Conservation (phyloP, 2,113 vertebrate genomes). For the Struthio camelus region DNA sequence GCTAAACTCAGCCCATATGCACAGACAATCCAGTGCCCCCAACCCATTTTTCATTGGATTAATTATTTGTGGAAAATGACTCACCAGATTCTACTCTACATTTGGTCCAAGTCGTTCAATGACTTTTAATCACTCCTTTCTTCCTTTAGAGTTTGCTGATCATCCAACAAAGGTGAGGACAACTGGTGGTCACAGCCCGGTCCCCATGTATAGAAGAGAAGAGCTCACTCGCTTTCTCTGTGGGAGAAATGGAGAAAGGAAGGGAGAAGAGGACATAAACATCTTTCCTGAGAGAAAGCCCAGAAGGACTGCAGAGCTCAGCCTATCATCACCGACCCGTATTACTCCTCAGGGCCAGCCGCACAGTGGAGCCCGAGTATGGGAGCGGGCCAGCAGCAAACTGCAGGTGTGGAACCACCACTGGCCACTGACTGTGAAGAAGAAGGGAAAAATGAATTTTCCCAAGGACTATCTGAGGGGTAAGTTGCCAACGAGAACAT, state of each 20-base stretch:
- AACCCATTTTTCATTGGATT: not conserved
- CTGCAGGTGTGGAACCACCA: not conserved
- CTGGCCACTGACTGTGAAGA: not conserved
- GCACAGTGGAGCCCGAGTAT: fast-evolving
- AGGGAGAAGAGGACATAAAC: not conserved
- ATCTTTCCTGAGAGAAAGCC: not conserved
- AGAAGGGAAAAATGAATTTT: not conserved
- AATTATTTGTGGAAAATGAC: not conserved
- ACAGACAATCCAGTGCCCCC: not conserved
- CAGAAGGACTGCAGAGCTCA: not conserved
- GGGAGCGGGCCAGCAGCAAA: not conserved
- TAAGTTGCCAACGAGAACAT: not conserved
- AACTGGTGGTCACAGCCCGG: not conserved
- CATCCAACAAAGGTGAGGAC: not conserved
- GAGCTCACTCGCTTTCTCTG: not conserved
- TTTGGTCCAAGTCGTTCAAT: not conserved
- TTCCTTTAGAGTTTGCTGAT: not conserved
- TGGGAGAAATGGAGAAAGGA: not conserved
- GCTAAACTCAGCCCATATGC: not conserved
- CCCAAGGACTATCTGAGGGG: not conserved
- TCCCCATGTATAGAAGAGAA: not conserved
- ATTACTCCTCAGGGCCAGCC: not conserved
- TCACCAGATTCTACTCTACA: not conserved
- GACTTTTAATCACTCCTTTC: not conserved
- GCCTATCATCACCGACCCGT: fast-evolving